Percentiles rank a stretch among this genome's conserved stretches.
These are phyloP conservation scores for Crocidura indochinensis DNA, from an alignment of 2,797 vertebrate species.

Conservation along the genomic window DNA sequence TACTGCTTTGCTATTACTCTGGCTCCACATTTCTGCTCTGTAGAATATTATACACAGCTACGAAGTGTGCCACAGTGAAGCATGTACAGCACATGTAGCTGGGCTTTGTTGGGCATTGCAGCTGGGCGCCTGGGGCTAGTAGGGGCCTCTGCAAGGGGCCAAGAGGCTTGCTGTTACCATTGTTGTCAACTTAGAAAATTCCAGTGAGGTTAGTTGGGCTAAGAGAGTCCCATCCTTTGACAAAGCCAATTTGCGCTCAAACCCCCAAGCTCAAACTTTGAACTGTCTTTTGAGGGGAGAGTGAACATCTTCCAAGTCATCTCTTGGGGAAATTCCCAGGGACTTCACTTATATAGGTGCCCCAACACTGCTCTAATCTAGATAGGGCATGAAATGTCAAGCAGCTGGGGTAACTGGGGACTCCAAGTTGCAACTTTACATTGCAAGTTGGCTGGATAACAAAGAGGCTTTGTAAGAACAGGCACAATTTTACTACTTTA, in stretches of 20 bases:
- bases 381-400: not conserved
- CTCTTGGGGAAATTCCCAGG: not conserved
- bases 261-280: not conserved
- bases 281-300: not conserved
- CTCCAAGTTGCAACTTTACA: not conserved
- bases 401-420: not conserved
- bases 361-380: not conserved
- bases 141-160: not conserved
- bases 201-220: not conserved
- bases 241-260: not conserved
- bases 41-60: not conserved
- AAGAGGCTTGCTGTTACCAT: not conserved
- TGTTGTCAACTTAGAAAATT: not conserved
- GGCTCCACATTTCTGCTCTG: not conserved
- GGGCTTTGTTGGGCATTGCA: not conserved
- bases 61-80: not conserved
- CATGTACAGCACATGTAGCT: not conserved
- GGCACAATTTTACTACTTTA: not conserved
- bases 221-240: not conserved
- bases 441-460: rapidly evolving
- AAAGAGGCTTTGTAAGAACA: not conserved
- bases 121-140: no score
- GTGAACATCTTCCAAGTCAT: not conserved
- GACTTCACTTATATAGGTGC: no score
- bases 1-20: no score